Evolutionary conservation across 1,140 invertebrate species (phyloP).

Genomic region (Drosophila bocqueti): DNA sequence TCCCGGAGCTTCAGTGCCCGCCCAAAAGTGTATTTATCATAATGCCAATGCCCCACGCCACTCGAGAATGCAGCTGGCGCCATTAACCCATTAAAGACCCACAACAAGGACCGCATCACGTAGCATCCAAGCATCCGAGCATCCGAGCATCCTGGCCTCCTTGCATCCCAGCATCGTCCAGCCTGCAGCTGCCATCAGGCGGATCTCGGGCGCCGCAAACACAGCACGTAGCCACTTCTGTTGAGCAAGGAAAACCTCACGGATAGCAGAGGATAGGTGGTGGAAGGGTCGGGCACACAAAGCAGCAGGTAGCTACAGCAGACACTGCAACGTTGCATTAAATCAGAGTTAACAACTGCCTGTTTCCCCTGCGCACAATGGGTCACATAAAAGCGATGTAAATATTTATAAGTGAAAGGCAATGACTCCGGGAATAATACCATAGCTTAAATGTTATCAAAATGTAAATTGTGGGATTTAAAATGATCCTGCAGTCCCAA

Average conservation of each 20-base stretch:
- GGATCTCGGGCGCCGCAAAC: constrained; percentile 52
- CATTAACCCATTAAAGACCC: constrained; percentile 78
- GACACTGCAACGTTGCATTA: constrained; percentile 63
- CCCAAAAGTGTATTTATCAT: constrained; percentile 82
- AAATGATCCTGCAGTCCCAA: too few relatives aligned
- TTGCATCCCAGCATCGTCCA: constrained; percentile 15
- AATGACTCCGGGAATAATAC: background rate
- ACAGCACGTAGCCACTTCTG: constrained; percentile 79
- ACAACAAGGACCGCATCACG: constrained; percentile 72
- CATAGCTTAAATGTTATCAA: background rate
- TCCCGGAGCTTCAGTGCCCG: constrained; percentile 14
- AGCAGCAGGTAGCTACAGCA: constrained; percentile 43
- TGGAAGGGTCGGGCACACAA: constrained; percentile 28
- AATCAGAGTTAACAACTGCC: constrained; percentile 82
- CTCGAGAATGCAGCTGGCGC: constrained; percentile 46
- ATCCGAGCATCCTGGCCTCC: background rate
- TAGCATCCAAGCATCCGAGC: constrained; percentile 33
- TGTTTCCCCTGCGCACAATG: constrained; percentile 60
- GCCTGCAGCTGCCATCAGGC: constrained; percentile 38
- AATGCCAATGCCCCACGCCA: constrained; percentile 62
- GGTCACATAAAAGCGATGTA: constrained; percentile 7
- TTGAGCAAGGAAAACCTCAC: constrained; percentile 35
- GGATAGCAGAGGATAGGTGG: constrained; percentile 7
- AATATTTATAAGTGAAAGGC: constrained; percentile 4
- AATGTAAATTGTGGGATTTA: background rate